Conservation (phyloP, 1,140 invertebrate species). For the Helicoverpa armigera region DNA sequence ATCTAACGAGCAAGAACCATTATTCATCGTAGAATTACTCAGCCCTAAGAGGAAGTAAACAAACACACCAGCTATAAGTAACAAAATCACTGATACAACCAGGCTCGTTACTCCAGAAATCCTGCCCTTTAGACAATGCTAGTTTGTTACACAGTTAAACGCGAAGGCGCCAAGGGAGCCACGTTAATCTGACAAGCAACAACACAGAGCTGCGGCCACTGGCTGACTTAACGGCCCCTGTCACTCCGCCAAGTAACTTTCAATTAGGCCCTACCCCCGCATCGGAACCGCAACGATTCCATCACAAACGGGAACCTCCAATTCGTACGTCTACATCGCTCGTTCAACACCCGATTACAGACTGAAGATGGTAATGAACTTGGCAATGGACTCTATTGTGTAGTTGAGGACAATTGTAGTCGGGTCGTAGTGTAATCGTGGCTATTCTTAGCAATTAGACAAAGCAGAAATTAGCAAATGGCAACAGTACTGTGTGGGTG, state of each 20-base stretch:
- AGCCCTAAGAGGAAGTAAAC: background rate
- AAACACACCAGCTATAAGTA: constrained; percentile 19
- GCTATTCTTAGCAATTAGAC: constrained; percentile 60
- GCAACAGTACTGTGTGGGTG: constrained; percentile 51
- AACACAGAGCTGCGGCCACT: constrained; percentile 69
- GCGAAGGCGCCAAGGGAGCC: constrained; percentile 70
- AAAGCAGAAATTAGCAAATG: constrained; percentile 62
- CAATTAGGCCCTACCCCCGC: constrained; percentile 71
- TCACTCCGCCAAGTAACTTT: constrained; percentile 77
- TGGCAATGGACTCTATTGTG: constrained; percentile 23
- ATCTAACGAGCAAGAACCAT: background rate
- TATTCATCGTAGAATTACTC: background rate
- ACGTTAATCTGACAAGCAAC: constrained; percentile 81
- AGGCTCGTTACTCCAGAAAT: constrained; percentile 58
- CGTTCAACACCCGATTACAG: constrained; percentile 22
- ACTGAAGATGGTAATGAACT: constrained; percentile 36
- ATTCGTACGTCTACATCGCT: constrained; percentile 45
- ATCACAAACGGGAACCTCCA: constrained; percentile 38
- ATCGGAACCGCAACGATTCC: constrained; percentile 55
- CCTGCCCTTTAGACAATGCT: constrained; percentile 69
- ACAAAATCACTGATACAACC: constrained; percentile 41
- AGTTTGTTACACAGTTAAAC: constrained; percentile 71
- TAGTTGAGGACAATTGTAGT: background rate
- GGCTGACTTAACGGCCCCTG: constrained; percentile 75
- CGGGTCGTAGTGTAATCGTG: constrained; percentile 32